phyloP scores from a whole-genome alignment of 2,888 invertebrate genomes.

The Gymnosoma rotundatum region DNA sequence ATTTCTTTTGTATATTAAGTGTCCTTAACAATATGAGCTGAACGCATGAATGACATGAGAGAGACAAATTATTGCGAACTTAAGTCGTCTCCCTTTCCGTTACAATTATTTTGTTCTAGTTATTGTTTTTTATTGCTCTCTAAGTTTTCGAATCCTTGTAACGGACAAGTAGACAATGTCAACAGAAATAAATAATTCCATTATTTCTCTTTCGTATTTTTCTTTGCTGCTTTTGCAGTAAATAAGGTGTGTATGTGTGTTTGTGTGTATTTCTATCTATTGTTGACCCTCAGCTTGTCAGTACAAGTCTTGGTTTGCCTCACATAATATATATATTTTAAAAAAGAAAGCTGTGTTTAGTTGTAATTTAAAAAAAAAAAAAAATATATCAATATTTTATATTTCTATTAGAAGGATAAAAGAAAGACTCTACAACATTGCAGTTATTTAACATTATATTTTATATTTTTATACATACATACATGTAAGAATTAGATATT shows the following conservation, averaged over 20 bases:
- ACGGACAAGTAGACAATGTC: conserved; percentile 63
- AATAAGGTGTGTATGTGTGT: not conserved
- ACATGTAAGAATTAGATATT: too few relatives aligned
- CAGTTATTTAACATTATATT: too few relatives aligned
- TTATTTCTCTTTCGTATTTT: conserved; percentile 14
- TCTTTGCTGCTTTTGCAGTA: not conserved
- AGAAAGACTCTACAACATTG: too few relatives aligned
- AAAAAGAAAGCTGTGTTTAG: not conserved
- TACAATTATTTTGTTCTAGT: not conserved
- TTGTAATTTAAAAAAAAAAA: too few relatives aligned
- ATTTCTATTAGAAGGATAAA: not conserved
- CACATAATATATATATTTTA: not conserved
- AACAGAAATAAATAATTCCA: conserved; percentile 63
- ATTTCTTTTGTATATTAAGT: not conserved
- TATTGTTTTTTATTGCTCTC: conserved; percentile 7
- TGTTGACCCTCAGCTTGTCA: conserved; percentile 54
- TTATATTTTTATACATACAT: too few relatives aligned
- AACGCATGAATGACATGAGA: not conserved
- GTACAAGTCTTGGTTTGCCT: not conserved
- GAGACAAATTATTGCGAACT: conserved; percentile 11
- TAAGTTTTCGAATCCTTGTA: conserved; percentile 45
- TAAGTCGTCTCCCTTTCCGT: not conserved
- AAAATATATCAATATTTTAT: not conserved
- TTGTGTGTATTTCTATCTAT: not conserved
- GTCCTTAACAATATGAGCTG: not conserved